Percentiles rank a stretch among this genome's conserved stretches.
These are phyloP conservation scores for Gymnoscopelus braueri DNA, from an alignment of 2,797 vertebrate genomes.

Conservation along the genomic window DNA sequence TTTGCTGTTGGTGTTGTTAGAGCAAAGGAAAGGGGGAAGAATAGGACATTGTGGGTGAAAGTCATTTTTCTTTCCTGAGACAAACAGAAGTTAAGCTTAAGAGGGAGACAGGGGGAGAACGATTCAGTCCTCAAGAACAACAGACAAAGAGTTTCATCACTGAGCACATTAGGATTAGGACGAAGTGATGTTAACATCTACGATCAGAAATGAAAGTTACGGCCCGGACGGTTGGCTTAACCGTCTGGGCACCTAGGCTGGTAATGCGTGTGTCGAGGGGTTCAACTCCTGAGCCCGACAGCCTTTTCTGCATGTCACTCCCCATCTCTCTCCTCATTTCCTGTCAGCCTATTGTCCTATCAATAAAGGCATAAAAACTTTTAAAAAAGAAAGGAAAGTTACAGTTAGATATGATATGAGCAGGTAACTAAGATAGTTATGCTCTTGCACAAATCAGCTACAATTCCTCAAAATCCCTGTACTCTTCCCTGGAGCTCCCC, in stretches of 20 bases:
- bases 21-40: slow-evolving; percentile 11
- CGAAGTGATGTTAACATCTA: neutral
- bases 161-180: neutral
- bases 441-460: neutral
- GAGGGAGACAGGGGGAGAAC: neutral
- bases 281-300: too few species aligned
- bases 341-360: too few species aligned
- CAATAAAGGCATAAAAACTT: too few species aligned
- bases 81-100: slow-evolving; percentile 1
- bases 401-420: neutral
- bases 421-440: neutral
- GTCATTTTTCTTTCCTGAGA: neutral
- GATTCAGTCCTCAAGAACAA: too few species aligned
- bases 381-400: neutral
- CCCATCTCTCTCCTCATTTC: too few species aligned
- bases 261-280: too few species aligned
- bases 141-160: too few species aligned
- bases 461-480: slow-evolving; percentile 9
- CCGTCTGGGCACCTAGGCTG: too few species aligned
- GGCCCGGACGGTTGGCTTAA: too few species aligned
- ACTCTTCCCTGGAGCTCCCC: slow-evolving; percentile 33
- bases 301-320: too few species aligned
- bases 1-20: slow-evolving; percentile 22
- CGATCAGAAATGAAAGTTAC: neutral
- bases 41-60: slow-evolving; percentile 7